These are phyloP conservation scores for Campoplex nolae DNA, from an alignment of 2,888 invertebrate genomes.

Conservation along the genomic window DNA sequence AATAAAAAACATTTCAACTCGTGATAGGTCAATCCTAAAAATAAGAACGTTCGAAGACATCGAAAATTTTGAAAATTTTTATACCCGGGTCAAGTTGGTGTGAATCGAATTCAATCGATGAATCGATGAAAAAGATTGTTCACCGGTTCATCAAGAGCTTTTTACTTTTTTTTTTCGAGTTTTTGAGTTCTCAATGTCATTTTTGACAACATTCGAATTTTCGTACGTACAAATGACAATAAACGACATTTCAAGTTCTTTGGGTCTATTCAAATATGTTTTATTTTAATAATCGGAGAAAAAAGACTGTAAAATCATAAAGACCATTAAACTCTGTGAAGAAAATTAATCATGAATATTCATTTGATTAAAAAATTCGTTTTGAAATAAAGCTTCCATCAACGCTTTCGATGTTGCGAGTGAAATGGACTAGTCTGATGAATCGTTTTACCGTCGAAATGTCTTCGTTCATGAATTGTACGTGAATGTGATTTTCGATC, in stretches of 20 bases:
- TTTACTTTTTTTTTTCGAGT: neutral
- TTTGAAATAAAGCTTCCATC: neutral
- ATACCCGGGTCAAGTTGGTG: neutral
- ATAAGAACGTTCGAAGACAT: too few species aligned
- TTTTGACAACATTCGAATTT: neutral
- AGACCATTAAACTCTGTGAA: neutral
- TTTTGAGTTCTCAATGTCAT: too few species aligned
- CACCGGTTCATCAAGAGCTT: neutral
- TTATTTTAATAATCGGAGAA: neutral
- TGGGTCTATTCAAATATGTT: neutral
- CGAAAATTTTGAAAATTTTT: neutral
- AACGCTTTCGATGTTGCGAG: neutral
- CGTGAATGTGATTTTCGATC: neutral
- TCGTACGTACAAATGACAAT: neutral
- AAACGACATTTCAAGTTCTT: neutral
- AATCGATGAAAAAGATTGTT: neutral
- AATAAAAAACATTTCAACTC: neutral
- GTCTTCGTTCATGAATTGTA: neutral
- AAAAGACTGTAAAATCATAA: neutral
- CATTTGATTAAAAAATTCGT: neutral
- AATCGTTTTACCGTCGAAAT: neutral
- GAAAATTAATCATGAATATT: neutral
- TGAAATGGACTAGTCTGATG: neutral
- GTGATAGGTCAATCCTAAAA: too few species aligned
- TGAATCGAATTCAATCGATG: neutral